Conservation (phyloP, 2,888 invertebrate genomes). For the Drosophila putrida region DNA sequence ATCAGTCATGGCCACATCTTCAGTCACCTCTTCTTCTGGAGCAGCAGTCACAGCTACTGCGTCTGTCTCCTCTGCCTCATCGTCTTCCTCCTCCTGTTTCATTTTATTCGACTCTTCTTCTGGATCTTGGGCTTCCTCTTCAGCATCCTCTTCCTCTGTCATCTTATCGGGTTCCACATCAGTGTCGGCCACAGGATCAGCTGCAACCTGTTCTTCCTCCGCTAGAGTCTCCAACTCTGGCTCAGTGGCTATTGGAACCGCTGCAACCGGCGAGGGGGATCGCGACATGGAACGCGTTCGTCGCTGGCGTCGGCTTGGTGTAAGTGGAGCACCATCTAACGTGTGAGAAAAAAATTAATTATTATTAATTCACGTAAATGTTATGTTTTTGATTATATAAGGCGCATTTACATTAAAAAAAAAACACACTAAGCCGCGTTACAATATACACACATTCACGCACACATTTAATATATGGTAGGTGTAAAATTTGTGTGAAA, state of each 20-base stretch:
- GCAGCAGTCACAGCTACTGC: slow-evolving; percentile 10
- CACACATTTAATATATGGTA: slow-evolving; percentile 12
- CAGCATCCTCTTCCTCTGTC: slow-evolving; percentile 66
- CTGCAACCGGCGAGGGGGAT: slow-evolving; percentile 83
- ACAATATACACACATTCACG: slow-evolving; percentile 37
- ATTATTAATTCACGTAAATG: slow-evolving; percentile 29
- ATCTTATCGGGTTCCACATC: slow-evolving; percentile 56
- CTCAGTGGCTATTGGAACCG: slow-evolving; percentile 75
- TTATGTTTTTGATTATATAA: slow-evolving; percentile 58
- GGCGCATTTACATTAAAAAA: slow-evolving; percentile 34
- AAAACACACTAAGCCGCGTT: slow-evolving; percentile 55
- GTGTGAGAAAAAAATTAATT: slow-evolving; percentile 5
- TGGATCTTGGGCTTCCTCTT: slow-evolving; percentile 35
- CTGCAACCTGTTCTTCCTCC: slow-evolving; percentile 72
- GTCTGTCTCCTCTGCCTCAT: slow-evolving; percentile 28
- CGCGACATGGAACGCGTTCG: slow-evolving; percentile 84
- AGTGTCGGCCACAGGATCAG: slow-evolving; percentile 52
- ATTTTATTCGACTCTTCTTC: slow-evolving; percentile 42
- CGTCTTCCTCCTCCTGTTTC: slow-evolving; percentile 16
- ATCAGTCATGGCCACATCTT: slow-evolving; percentile 72
- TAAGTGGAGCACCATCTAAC: slow-evolving; percentile 74
- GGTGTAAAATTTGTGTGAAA: slow-evolving; percentile 13
- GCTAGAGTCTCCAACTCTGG: slow-evolving; percentile 76
- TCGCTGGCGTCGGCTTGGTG: slow-evolving; percentile 82
- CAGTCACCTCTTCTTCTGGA: slow-evolving; percentile 32